A percentile compares a stretch with the other conserved stretches of the same genome.
phyloP scores from a whole-genome alignment of 2,888 invertebrate genomes.

The Eilema sororculum region DNA sequence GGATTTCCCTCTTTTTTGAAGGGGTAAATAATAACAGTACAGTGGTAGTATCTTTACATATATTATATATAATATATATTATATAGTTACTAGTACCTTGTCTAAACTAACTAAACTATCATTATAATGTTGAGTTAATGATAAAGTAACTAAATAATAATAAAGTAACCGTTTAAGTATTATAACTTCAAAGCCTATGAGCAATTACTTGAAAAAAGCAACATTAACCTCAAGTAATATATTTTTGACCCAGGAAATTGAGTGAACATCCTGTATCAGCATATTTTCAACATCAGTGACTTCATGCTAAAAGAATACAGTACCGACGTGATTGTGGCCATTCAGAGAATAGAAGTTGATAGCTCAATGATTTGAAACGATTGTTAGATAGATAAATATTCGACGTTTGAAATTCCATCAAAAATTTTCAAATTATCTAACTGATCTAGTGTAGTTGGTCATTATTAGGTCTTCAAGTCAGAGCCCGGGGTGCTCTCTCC shows the following conservation, averaged over 20 bases:
- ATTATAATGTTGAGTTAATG: neutral
- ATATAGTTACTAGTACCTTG: neutral
- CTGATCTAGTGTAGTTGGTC: neutral
- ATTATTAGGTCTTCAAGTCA: neutral
- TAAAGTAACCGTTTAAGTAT: neutral
- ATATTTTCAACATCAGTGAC: conserved; percentile 73
- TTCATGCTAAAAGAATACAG: conserved; percentile 77
- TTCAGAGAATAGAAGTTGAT: conserved; percentile 59
- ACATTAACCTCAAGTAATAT: neutral
- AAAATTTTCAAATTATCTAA: neutral
- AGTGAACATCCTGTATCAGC: conserved; percentile 61
- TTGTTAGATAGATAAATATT: conserved; percentile 25
- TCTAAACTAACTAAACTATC: too few species aligned
- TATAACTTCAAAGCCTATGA: neutral
- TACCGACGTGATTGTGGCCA: conserved; percentile 37
- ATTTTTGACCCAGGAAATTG: neutral
- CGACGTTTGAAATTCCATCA: neutral
- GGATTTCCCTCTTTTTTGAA: neutral
- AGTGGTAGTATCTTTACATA: neutral
- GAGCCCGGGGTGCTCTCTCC: neutral
- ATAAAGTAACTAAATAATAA: neutral
- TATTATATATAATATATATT: too few species aligned
- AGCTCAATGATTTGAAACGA: conserved; percentile 40
- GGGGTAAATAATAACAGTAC: neutral
- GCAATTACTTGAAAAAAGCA: neutral